These are phyloP conservation scores for Heliconius sara DNA, from an alignment of 2,888 invertebrate species.

Conservation along the genomic window DNA sequence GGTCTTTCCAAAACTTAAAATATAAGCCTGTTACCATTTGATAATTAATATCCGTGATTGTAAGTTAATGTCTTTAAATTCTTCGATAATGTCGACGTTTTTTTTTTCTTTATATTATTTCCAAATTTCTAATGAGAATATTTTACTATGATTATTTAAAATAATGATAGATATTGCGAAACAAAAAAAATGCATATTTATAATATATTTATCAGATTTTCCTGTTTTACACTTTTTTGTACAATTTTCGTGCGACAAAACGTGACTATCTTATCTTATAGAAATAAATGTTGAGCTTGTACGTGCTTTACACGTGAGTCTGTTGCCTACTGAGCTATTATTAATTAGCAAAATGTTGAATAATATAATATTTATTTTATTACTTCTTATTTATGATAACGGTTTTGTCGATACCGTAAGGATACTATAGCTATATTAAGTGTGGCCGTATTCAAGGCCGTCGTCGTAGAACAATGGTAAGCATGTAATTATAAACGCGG, in stretches of 20 bases:
- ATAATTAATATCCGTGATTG: too few species aligned
- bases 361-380: background rate
- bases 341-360: background rate
- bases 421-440: too few species aligned
- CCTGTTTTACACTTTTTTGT: background rate
- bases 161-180: too few species aligned
- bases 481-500: too few species aligned
- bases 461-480: too few species aligned
- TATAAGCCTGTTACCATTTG: background rate
- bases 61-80: too few species aligned
- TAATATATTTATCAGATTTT: background rate
- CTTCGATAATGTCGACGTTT: too few species aligned
- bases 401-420: background rate
- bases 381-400: background rate
- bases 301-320: background rate
- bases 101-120: too few species aligned
- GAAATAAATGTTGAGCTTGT: background rate
- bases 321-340: background rate
- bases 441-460: too few species aligned
- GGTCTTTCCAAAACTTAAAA: background rate
- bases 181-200: too few species aligned
- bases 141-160: too few species aligned
- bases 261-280: constrained; percentile 6
- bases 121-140: too few species aligned
- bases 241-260: background rate